phyloP scores from a whole-genome alignment of 1,140 invertebrate species.

The Tetragonula clypearis region DNA sequence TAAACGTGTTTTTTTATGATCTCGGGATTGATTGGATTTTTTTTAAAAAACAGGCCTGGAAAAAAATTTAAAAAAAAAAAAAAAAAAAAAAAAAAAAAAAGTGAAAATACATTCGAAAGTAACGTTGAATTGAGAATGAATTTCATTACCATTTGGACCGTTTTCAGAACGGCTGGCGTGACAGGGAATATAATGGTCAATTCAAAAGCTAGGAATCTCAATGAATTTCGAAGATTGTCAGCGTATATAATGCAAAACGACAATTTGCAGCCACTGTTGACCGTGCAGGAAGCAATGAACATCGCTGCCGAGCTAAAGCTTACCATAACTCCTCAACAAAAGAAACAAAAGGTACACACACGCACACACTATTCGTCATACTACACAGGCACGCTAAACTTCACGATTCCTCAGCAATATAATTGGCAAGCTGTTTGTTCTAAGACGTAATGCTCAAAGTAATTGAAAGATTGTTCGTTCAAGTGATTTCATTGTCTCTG shows the following conservation, averaged over 20 bases:
- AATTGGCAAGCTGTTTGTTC: not conserved
- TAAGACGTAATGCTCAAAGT: not conserved
- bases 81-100: not conserved
- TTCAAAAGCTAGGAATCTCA: conserved; percentile 86
- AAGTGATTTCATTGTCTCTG: not conserved
- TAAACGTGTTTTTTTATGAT: not conserved
- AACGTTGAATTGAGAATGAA: not conserved
- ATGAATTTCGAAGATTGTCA: conserved; percentile 91
- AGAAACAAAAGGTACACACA: conserved; percentile 85
- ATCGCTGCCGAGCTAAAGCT: conserved; percentile 95
- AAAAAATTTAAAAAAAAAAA: too few species aligned
- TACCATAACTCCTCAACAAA: conserved; percentile 84
- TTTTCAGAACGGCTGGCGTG: conserved; percentile 82
- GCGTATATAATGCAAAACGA: conserved; percentile 97
- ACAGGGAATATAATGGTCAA: conserved; percentile 85
- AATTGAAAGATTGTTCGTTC: conserved; percentile 10
- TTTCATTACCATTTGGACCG: not conserved
- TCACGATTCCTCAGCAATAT: too few species aligned
- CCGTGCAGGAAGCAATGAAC: conserved; percentile 92
- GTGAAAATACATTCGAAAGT: too few species aligned
- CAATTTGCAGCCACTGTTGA: conserved; percentile 90
- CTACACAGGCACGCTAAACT: too few species aligned
- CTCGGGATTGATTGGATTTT: not conserved
- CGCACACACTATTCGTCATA: not conserved
- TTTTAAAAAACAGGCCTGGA: not conserved